phyloP scores from a whole-genome alignment of 2,113 vertebrate genomes.

The Terrapene triunguis region DNA sequence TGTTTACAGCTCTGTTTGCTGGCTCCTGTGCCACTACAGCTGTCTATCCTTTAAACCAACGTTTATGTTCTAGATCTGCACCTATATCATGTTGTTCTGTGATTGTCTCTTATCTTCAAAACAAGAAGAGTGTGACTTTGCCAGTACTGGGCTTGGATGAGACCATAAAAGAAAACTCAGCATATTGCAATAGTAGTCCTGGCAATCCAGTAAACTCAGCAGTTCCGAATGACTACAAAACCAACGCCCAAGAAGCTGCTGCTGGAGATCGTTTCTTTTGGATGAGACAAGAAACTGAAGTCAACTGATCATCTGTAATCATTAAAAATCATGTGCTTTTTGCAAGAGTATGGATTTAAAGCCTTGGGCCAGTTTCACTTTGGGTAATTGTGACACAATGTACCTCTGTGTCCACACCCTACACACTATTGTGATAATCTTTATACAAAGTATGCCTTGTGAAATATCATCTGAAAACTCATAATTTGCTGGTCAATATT shows the following conservation, averaged over 20 bases:
- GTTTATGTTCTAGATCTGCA: fast-evolving
- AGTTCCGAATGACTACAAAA: not conserved
- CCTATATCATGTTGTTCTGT: not conserved
- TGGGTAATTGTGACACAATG: conserved; percentile 21
- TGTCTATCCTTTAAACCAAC: not conserved
- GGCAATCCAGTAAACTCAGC: not conserved
- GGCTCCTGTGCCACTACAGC: too few relatives aligned
- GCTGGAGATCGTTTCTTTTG: not conserved
- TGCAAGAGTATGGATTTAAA: conserved; percentile 70
- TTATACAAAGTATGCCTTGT: too few relatives aligned
- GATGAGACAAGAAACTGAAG: conserved; percentile 15
- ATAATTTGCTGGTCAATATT: too few relatives aligned
- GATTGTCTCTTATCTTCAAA: not conserved
- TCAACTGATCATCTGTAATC: not conserved
- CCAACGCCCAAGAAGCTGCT: not conserved
- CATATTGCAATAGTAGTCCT: not conserved
- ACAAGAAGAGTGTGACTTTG: not conserved
- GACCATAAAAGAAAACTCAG: not conserved
- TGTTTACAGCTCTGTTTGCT: too few relatives aligned
- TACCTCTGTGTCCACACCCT: too few relatives aligned
- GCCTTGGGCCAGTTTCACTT: conserved; percentile 70
- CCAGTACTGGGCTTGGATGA: not conserved
- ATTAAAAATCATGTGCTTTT: conserved; percentile 70
- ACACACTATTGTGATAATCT: too few relatives aligned
- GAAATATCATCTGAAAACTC: too few relatives aligned